Conservation (phyloP, 2,888 invertebrate genomes). For the Zygaena filipendulae region DNA sequence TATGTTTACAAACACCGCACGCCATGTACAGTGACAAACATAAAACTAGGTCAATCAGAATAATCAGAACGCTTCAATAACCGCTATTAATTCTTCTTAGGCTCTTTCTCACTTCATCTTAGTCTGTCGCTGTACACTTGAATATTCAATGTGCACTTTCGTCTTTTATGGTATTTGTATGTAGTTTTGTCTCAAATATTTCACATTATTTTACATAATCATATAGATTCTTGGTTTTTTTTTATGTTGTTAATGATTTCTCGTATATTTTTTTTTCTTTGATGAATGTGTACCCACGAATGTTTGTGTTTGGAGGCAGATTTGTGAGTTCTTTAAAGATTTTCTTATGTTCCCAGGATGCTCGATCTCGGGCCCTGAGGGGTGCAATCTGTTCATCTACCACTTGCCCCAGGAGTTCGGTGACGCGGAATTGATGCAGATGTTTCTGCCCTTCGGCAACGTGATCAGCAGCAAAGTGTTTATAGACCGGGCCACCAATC, state of each 20-base stretch:
- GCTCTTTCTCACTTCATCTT: too few species aligned
- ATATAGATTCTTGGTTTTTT: too few species aligned
- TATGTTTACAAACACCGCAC: conserved; percentile 18
- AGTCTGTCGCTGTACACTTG: conserved; percentile 19
- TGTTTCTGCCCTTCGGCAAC: conserved; percentile 99
- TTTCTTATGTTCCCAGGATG: conserved; percentile 85
- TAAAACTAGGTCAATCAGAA: too few species aligned
- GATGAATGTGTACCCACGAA: too few species aligned
- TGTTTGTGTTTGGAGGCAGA: conserved; percentile 47
- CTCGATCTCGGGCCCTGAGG: conserved; percentile 98
- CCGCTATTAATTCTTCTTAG: too few species aligned
- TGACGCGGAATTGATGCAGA: conserved; percentile 98
- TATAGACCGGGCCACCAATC: conserved; percentile 99
- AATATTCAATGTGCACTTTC: conserved; percentile 12
- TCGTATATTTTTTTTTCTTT: neutral
- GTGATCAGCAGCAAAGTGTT: conserved; percentile 99
- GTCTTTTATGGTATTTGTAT: conserved; percentile 7
- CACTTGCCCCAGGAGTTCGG: conserved; percentile 99
- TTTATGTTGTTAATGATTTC: neutral
- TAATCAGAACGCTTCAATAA: too few species aligned
- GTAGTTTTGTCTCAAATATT: too few species aligned
- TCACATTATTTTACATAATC: too few species aligned
- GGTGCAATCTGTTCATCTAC: conserved; percentile 99
- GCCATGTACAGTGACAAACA: conserved; percentile 18
- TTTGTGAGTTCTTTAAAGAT: conserved; percentile 75